Evolutionary conservation across 2,888 invertebrate species (phyloP).

Genomic region (Amphipoea lucens): DNA sequence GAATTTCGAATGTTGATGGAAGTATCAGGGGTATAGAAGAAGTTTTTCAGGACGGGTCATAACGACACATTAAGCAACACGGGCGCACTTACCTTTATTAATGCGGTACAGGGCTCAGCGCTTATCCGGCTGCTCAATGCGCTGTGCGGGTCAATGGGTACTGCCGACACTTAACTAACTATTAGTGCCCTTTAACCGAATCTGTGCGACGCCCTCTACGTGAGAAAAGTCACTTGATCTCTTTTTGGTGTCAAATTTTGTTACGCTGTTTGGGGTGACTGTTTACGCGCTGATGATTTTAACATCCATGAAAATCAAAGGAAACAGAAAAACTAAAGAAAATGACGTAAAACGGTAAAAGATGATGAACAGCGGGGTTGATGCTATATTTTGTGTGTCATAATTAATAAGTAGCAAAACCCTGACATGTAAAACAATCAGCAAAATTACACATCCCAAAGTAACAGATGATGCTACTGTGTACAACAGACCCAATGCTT

Average conservation of each 20-base stretch:
- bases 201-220: conserved; percentile 44
- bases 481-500: conserved; percentile 37
- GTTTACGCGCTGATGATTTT: background rate
- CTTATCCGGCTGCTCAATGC: conserved; percentile 75
- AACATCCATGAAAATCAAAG: background rate
- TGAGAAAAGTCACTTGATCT: conserved; percentile 61
- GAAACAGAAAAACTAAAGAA: background rate
- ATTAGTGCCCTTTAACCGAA: conserved; percentile 71
- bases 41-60: conserved; percentile 87
- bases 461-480: conserved; percentile 21
- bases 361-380: background rate
- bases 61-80: conserved; percentile 88
- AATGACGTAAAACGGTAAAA: background rate
- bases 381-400: background rate
- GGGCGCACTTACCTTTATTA: conserved; percentile 88
- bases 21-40: conserved; percentile 77
- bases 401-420: background rate
- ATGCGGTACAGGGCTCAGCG: conserved; percentile 86
- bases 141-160: conserved; percentile 77
- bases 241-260: conserved; percentile 32
- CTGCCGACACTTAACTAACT: conserved; percentile 75
- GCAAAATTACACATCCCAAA: conserved; percentile 2
- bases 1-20: conserved; percentile 64
- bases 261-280: background rate
- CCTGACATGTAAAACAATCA: background rate